Percentiles rank a stretch among this genome's conserved stretches.
Evolutionary conservation across 2,888 invertebrate species (phyloP).

Genomic region (Drosophila limbata): DNA sequence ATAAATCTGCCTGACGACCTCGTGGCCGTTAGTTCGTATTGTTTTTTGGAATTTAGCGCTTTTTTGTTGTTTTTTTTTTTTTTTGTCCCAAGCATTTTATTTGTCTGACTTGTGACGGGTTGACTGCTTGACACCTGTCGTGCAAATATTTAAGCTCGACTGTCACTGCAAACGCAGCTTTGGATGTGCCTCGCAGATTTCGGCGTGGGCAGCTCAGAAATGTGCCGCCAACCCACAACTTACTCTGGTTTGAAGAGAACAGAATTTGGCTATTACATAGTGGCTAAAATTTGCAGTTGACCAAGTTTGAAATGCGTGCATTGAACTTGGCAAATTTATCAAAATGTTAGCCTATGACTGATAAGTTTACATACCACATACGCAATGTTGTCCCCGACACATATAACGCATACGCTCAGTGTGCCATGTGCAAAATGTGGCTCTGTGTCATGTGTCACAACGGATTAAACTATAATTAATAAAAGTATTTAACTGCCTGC

Average conservation of each 20-base stretch:
- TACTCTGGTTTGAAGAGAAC: constrained; percentile 8
- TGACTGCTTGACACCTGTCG: constrained; percentile 69
- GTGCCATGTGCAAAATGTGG: constrained; percentile 17
- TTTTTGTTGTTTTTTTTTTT: not conserved
- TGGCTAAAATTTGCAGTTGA: constrained; percentile 6
- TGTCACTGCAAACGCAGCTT: constrained; percentile 43
- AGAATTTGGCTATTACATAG: constrained; percentile 31
- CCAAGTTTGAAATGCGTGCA: constrained; percentile 33
- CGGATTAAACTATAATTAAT: constrained; percentile 61
- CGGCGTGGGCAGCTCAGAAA: constrained; percentile 38
- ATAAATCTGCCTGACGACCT: constrained; percentile 44
- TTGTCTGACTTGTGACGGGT: constrained; percentile 40
- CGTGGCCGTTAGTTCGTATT: constrained; percentile 23
- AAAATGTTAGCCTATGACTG: not conserved
- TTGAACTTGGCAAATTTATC: constrained; percentile 44
- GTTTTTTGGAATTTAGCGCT: constrained; percentile 11
- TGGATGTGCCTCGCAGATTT: constrained; percentile 18
- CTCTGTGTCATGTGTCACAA: constrained; percentile 30
- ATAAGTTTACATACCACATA: not conserved
- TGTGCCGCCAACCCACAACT: constrained; percentile 35
- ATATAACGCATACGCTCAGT: constrained; percentile 20
- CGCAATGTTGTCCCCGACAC: not conserved
- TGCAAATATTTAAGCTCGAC: constrained; percentile 52
- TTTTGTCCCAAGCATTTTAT: constrained; percentile 38
- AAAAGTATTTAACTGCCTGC: constrained; percentile 30